Evolutionary conservation across 2,797 vertebrate genomes (phyloP).

Genomic region (Malurus leucopterus): DNA sequence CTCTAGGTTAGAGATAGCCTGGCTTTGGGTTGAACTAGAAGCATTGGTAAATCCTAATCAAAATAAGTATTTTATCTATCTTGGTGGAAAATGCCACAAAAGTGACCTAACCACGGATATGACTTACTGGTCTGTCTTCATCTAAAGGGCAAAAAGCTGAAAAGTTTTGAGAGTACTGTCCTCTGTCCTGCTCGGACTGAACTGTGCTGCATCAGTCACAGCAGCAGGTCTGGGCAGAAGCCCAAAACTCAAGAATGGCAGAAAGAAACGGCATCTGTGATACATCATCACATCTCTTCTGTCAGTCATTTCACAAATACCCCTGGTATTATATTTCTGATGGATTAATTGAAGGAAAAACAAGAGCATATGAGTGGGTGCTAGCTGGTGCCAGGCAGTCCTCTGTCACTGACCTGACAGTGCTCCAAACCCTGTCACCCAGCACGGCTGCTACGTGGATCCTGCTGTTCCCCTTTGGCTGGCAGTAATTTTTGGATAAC

Average conservation of each 20-base stretch:
- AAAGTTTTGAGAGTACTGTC: not conserved
- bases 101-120: not conserved
- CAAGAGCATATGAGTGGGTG: not conserved
- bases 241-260: not conserved
- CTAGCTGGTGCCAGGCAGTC: conserved; percentile 9
- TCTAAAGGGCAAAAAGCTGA: not conserved
- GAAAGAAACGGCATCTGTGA: not conserved
- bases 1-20: not conserved
- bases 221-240: not conserved
- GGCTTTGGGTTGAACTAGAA: not conserved
- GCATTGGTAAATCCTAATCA: not conserved
- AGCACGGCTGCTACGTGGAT: not conserved
- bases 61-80: not conserved
- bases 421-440: not conserved
- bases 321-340: not conserved
- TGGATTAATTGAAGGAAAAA: conserved; percentile 30
- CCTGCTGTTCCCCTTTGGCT: not conserved
- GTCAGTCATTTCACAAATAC: not conserved
- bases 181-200: not conserved
- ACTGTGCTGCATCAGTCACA: not conserved
- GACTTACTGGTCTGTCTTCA: not conserved
- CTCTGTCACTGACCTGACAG: not conserved
- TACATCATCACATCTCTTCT: not conserved
- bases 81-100: not conserved
- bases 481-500: not conserved